Percentiles rank a stretch among this genome's conserved stretches.
Evolutionary conservation across 2,888 invertebrate genomes (phyloP).

Genomic region (Tenthredo livida): DNA sequence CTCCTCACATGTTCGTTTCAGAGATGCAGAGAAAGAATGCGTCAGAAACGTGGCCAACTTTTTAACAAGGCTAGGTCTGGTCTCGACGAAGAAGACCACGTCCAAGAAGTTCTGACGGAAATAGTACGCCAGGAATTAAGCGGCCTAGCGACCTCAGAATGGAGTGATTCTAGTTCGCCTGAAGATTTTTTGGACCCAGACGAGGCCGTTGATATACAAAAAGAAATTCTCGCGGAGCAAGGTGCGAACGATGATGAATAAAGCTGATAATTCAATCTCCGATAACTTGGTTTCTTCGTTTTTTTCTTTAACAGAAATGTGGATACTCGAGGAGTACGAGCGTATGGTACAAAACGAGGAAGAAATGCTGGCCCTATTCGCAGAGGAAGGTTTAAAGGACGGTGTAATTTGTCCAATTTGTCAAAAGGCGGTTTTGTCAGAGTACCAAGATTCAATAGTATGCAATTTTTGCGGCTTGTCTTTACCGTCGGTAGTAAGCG

Average conservation of each 20-base stretch:
- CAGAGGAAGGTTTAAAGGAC: slow-evolving; percentile 66
- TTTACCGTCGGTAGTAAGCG: slow-evolving; percentile 62
- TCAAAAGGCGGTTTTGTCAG: slow-evolving; percentile 66
- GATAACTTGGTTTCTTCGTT: slow-evolving; percentile 22
- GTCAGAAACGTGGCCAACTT: slow-evolving; percentile 69
- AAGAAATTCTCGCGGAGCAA: slow-evolving; percentile 68
- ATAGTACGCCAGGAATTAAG: slow-evolving; percentile 72
- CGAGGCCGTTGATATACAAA: slow-evolving; percentile 67
- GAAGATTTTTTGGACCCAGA: slow-evolving; percentile 63
- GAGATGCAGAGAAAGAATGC: slow-evolving; percentile 72
- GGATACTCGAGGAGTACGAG: slow-evolving; percentile 74
- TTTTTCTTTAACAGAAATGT: slow-evolving; percentile 71
- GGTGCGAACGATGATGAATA: slow-evolving; percentile 60
- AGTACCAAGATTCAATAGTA: slow-evolving; percentile 61
- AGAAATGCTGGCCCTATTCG: slow-evolving; percentile 65
- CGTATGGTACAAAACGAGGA: slow-evolving; percentile 70
- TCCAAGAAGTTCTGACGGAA: slow-evolving; percentile 66
- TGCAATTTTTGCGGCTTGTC: slow-evolving; percentile 70
- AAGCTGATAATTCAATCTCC: slow-evolving; percentile 54
- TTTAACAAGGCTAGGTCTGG: slow-evolving; percentile 68
- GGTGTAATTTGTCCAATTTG: slow-evolving; percentile 77
- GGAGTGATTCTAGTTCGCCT: slow-evolving; percentile 41
- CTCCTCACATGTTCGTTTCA: slow-evolving; percentile 55
- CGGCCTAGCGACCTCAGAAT: slow-evolving; percentile 62
- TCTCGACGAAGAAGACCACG: slow-evolving; percentile 56